Percentiles rank a stretch among this genome's conserved stretches.
Evolutionary conservation across 2,888 invertebrate genomes (phyloP).

Genomic region (Druceiella hillmani): DNA sequence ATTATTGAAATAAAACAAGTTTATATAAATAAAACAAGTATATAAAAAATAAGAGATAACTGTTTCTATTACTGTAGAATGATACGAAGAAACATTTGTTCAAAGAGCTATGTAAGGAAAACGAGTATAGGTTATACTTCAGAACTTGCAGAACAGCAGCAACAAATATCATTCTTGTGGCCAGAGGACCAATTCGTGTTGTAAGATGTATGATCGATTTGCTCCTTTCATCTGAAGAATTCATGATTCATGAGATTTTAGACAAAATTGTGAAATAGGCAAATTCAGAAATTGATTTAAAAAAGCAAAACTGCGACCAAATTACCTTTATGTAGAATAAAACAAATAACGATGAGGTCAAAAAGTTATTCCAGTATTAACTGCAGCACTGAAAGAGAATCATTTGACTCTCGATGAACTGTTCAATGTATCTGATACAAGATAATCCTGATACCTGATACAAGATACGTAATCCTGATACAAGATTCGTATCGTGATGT

Average conservation of each 20-base stretch:
- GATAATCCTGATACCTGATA: slow-evolving; percentile 2
- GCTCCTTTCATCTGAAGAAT: no score
- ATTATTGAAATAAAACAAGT: not conserved
- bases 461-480: no score
- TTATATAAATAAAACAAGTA: no score
- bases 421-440: slow-evolving; percentile 1
- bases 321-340: not conserved
- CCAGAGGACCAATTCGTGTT: no score
- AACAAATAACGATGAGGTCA: not conserved
- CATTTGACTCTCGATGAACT: slow-evolving; percentile 3
- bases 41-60: no score
- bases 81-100: not conserved
- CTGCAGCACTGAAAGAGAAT: slow-evolving; percentile 4
- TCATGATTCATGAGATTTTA: no score
- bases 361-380: not conserved
- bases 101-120: not conserved
- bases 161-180: no score
- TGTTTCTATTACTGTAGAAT: no score
- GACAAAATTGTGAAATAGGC: no score
- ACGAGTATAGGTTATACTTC: not conserved
- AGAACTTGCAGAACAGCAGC: not conserved
- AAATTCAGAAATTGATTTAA: not conserved
- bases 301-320: not conserved
- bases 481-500: no score
- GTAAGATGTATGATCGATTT: no score